Evolutionary conservation across 2,113 vertebrate species (phyloP).

Genomic region (Callocephalon fimbriatum): DNA sequence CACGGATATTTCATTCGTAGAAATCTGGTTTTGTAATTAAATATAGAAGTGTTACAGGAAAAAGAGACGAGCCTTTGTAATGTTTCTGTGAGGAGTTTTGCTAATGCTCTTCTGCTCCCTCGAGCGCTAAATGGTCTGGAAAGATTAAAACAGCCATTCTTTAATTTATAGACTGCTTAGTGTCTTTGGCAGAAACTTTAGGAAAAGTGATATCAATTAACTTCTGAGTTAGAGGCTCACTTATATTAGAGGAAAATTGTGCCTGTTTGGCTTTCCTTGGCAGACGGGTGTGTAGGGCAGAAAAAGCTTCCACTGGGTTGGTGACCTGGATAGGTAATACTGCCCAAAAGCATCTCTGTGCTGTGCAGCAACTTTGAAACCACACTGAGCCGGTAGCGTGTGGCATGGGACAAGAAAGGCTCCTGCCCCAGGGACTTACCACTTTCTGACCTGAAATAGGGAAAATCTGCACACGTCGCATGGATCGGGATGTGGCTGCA

Average conservation of each 20-base stretch:
- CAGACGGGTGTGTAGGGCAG: neutral
- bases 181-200: neutral
- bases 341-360: rapidly evolving
- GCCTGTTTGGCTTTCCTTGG: neutral
- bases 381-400: rapidly evolving
- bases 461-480: rapidly evolving
- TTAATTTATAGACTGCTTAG: neutral
- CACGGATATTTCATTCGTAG: neutral
- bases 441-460: neutral
- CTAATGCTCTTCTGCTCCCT: neutral
- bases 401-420: neutral
- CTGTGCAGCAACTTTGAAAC: neutral
- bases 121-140: neutral
- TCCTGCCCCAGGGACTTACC: neutral
- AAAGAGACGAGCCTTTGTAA: neutral
- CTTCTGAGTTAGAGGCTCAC: neutral
- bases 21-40: slow-evolving; percentile 17
- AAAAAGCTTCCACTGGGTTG: neutral
- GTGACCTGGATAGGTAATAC: neutral
- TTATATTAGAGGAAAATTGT: neutral
- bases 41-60: neutral
- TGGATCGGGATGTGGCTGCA: rapidly evolving
- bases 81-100: neutral
- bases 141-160: neutral
- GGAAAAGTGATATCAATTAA: neutral